phyloP scores from a whole-genome alignment of 2,888 invertebrate species.

The Rotaria magnacalcarata region DNA sequence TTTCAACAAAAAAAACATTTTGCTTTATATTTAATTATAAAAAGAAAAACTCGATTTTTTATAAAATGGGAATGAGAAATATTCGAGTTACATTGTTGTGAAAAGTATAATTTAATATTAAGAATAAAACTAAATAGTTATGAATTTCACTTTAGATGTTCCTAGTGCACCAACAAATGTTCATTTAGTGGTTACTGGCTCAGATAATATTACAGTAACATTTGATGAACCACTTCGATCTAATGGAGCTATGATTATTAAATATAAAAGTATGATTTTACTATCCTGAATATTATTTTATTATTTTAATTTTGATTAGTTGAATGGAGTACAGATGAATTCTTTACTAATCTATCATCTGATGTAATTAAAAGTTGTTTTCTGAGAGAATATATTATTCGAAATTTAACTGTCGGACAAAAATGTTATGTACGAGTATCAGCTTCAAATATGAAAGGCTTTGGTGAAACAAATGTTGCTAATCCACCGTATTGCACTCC shows the following conservation, averaged over 20 bases:
- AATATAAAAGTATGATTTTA: constrained; percentile 73
- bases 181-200: constrained; percentile 69
- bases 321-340: constrained; percentile 83
- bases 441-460: constrained; percentile 74
- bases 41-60: background rate
- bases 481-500: constrained; percentile 80
- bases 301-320: constrained; percentile 64
- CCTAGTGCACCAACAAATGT: constrained; percentile 78
- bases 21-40: background rate
- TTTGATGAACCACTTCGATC: constrained; percentile 69
- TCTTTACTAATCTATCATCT: constrained; percentile 66
- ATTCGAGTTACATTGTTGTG: background rate
- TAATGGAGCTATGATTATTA: constrained; percentile 78
- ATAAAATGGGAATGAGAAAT: background rate
- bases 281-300: constrained; percentile 47
- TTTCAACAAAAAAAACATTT: too few species aligned
- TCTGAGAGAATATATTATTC: constrained; percentile 65
- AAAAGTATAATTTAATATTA: too few species aligned
- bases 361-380: constrained; percentile 66
- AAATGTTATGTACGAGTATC: constrained; percentile 82
- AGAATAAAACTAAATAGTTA: too few species aligned
- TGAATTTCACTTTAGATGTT: background rate
- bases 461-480: constrained; percentile 72
- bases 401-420: constrained; percentile 75
- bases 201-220: constrained; percentile 67